phyloP scores from a whole-genome alignment of 2,113 vertebrate species.

The Xiphophorus hellerii region DNA sequence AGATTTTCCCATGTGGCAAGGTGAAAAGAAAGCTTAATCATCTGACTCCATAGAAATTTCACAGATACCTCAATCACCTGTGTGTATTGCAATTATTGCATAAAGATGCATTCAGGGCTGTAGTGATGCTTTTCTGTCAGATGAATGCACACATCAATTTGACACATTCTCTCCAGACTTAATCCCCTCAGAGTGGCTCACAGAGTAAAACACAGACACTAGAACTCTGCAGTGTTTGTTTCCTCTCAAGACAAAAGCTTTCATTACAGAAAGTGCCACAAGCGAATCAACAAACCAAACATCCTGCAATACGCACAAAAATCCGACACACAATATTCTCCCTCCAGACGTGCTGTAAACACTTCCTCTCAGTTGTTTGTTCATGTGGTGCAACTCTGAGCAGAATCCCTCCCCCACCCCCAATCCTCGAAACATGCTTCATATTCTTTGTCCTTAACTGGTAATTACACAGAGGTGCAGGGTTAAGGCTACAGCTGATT shows the following conservation, averaged over 20 bases:
- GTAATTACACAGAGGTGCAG: slow-evolving; percentile 61
- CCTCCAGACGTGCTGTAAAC: slow-evolving; percentile 53
- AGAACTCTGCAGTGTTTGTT: slow-evolving; percentile 37
- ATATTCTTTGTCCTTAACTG: slow-evolving; percentile 41
- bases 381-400: slow-evolving; percentile 51
- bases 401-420: slow-evolving; percentile 20
- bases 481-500: slow-evolving; percentile 71
- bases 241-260: slow-evolving; percentile 31
- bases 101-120: not conserved
- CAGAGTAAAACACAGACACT: slow-evolving; percentile 22
- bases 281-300: slow-evolving; percentile 47
- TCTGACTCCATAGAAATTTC: not conserved
- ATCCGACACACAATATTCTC: slow-evolving; percentile 3
- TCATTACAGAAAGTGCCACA: slow-evolving; percentile 35
- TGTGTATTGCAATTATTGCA: not conserved
- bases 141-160: slow-evolving; percentile 37
- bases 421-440: slow-evolving; percentile 24
- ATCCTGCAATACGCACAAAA: slow-evolving; percentile 26
- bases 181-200: slow-evolving; percentile 16
- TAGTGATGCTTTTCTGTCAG: not conserved
- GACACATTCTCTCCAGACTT: slow-evolving; percentile 32
- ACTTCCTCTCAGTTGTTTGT: slow-evolving; percentile 60
- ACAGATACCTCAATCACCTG: not conserved
- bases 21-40: not conserved
- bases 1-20: not conserved